Evolutionary conservation across 2,888 invertebrate species (phyloP).

Genomic region (Morpho helenor): DNA sequence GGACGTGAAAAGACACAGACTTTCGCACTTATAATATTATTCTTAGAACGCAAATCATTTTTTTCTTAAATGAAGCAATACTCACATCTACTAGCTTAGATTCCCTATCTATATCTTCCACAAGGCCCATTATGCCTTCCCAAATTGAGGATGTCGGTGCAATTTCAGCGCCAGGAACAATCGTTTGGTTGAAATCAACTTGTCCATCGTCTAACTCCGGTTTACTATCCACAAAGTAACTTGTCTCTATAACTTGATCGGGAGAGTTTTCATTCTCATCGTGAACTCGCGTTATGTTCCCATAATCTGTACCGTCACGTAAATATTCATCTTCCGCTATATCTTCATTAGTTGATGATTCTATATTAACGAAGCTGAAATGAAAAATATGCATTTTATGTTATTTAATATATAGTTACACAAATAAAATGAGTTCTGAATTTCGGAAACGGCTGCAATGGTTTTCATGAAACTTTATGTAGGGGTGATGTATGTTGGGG

Average conservation of each 20-base stretch:
- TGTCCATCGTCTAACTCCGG: conserved; percentile 49
- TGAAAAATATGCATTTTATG: neutral
- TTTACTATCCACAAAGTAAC: conserved; percentile 47
- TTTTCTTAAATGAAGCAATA: conserved; percentile 18
- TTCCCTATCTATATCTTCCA: conserved; percentile 60
- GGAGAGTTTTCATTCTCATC: conserved; percentile 43
- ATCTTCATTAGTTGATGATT: conserved; percentile 83
- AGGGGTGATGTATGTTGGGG: too few relatives aligned
- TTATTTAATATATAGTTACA: too few relatives aligned
- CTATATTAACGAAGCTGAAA: conserved; percentile 82
- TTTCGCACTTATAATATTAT: too few relatives aligned
- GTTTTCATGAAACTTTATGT: too few relatives aligned
- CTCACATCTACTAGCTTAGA: conserved; percentile 58
- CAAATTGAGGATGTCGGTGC: conserved; percentile 59
- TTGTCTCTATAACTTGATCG: conserved; percentile 49
- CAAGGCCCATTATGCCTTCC: conserved; percentile 66
- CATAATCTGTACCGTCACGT: conserved; percentile 68
- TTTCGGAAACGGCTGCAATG: too few relatives aligned
- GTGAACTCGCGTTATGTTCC: conserved; percentile 58
- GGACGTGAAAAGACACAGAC: too few relatives aligned
- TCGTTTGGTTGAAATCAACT: conserved; percentile 63
- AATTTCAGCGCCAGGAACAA: conserved; percentile 51
- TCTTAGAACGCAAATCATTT: too few relatives aligned
- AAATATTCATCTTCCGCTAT: conserved; percentile 76
- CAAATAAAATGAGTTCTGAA: too few relatives aligned